Percentiles rank a stretch among this genome's conserved stretches.
Conservation (phyloP, 1,140 invertebrate genomes). For the Drosophila melanica region DNA sequence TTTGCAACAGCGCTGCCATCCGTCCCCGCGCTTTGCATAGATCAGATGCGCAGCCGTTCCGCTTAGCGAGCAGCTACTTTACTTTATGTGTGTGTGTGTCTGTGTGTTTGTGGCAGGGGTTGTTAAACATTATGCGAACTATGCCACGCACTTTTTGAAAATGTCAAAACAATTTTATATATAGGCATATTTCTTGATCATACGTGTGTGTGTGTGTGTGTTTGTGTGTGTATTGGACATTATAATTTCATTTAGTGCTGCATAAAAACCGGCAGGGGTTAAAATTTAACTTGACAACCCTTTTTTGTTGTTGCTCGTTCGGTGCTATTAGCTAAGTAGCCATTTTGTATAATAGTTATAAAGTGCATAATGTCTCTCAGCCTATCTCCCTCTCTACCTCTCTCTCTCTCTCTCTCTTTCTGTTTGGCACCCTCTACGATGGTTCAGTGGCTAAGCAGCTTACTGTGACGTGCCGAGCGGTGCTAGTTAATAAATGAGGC, state of each 20-base stretch:
- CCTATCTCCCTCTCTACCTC: no score
- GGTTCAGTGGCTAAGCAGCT: conserved; percentile 72
- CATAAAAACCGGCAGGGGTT: conserved; percentile 66
- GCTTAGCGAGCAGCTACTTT: conserved; percentile 43
- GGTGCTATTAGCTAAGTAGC: conserved; percentile 79
- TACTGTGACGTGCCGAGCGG: conserved; percentile 53
- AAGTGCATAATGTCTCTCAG: no score
- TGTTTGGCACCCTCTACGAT: conserved; percentile 40
- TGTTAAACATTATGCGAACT: conserved; percentile 45
- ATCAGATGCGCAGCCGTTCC: conserved; percentile 59
- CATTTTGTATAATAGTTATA: conserved; percentile 65
- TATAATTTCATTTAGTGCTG: conserved; percentile 76
- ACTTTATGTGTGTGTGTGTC: not conserved
- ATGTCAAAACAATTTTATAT: conserved; percentile 80
- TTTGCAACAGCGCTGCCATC: conserved; percentile 13
- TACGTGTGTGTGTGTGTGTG: conserved; percentile 25
- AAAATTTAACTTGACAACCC: conserved; percentile 48
- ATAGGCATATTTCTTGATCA: conserved; percentile 21
- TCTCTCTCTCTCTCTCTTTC: conserved; percentile 16
- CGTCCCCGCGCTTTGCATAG: conserved; percentile 2
- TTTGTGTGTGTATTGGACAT: conserved; percentile 42
- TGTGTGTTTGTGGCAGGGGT: conserved; percentile 38
- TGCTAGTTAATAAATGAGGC: conserved; percentile 78
- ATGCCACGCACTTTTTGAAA: conserved; percentile 65
- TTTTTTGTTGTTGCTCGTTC: conserved; percentile 31